A percentile compares a stretch with the other conserved stretches of the same genome.
Evolutionary conservation across 2,113 vertebrate species (phyloP).

Genomic region (Labrus mixtus): DNA sequence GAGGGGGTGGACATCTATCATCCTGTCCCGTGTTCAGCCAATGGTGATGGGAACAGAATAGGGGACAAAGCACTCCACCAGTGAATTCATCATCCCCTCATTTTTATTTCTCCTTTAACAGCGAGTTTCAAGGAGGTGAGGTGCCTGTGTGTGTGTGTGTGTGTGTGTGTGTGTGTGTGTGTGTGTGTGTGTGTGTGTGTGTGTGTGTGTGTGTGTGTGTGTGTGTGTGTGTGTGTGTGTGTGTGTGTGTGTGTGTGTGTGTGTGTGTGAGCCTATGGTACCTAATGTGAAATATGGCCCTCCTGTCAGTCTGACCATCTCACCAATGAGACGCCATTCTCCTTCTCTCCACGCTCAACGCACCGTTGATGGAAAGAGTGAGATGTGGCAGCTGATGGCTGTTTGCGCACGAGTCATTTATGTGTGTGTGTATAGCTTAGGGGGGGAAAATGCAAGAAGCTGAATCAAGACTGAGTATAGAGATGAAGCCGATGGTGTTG

Average conservation of each 20-base stretch:
- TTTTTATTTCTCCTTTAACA: conserved; percentile 74
- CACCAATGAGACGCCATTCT: conserved; percentile 72
- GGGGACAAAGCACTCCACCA: conserved; percentile 71
- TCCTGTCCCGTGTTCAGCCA: conserved; percentile 77
- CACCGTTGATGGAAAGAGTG: conserved; percentile 31
- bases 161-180: background rate
- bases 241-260: background rate
- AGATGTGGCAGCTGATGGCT: conserved; percentile 45
- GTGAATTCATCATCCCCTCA: conserved; percentile 80
- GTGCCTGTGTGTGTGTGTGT: too few species aligned
- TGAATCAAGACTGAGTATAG: conserved; percentile 47
- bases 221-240: too few species aligned
- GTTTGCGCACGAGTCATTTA: conserved; percentile 19
- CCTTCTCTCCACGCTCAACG: conserved; percentile 35
- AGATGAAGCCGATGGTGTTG: conserved; percentile 31
- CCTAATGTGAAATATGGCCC: conserved; percentile 64
- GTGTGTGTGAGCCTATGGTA: conserved; percentile 16
- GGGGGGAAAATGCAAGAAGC: background rate
- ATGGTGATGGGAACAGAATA: conserved; percentile 78
- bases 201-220: background rate
- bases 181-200: background rate
- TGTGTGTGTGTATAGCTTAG: conserved; percentile 21
- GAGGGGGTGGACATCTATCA: conserved; percentile 68
- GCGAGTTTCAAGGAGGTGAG: conserved; percentile 66
- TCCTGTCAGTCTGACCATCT: conserved; percentile 66